phyloP scores from a whole-genome alignment of 2,113 vertebrate species.

The Tetrao urogallus region DNA sequence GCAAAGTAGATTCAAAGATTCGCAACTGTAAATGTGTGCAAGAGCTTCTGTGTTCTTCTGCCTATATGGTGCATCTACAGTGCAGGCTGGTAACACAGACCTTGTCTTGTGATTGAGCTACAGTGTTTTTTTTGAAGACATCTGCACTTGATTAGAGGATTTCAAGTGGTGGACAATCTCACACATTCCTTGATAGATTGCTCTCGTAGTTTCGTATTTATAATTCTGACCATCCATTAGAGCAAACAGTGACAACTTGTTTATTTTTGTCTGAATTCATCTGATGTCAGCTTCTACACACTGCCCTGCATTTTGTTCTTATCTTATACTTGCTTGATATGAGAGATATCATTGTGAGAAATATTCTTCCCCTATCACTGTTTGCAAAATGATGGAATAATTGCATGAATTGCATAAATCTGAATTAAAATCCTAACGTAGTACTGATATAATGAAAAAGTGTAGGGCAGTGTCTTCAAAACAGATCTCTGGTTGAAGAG shows the following conservation, averaged over 20 bases:
- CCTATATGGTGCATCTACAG: not conserved
- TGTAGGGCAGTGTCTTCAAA: not conserved
- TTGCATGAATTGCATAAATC: accelerated
- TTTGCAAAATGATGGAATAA: not conserved
- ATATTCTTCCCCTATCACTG: not conserved
- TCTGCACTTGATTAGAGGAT: not conserved
- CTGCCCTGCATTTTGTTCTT: not conserved
- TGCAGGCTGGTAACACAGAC: not conserved
- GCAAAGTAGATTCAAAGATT: not conserved
- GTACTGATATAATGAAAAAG: not conserved
- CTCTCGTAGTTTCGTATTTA: not conserved
- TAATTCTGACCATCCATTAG: not conserved
- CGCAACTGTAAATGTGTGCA: not conserved
- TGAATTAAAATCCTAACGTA: not conserved
- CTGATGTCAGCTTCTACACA: not conserved
- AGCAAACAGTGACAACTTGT: not conserved
- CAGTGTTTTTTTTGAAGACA: not conserved
- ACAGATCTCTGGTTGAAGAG: not conserved
- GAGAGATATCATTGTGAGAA: not conserved
- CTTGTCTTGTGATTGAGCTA: not conserved
- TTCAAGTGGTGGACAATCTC: not conserved
- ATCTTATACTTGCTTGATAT: not conserved
- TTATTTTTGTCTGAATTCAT: not conserved
- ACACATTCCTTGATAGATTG: not conserved
- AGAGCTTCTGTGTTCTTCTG: not conserved